Percentiles rank a stretch among this genome's conserved stretches.
Evolutionary conservation across 2,888 invertebrate genomes (phyloP).

Genomic region (Dascillus cervinus): DNA sequence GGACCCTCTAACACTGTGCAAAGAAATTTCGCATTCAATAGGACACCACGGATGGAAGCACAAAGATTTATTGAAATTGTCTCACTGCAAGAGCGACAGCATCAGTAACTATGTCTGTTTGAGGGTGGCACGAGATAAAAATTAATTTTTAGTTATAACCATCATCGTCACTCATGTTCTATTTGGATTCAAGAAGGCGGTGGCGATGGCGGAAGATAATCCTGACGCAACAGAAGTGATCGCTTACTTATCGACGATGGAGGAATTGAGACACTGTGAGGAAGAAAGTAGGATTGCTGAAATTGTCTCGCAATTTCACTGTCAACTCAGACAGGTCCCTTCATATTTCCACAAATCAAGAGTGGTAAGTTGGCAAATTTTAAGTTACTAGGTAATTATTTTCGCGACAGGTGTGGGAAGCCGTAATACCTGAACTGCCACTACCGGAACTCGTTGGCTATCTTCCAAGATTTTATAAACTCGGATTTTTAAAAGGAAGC

Average conservation of each 20-base stretch:
- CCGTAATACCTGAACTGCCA: constrained; percentile 49
- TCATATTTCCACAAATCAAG: constrained; percentile 55
- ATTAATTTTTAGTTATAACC: constrained; percentile 28
- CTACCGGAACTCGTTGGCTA: constrained; percentile 46
- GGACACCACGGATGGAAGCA: constrained; percentile 64
- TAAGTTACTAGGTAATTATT: neutral
- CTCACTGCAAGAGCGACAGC: constrained; percentile 49
- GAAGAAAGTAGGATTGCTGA: constrained; percentile 47
- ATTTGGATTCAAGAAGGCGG: constrained; percentile 47
- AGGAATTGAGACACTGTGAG: constrained; percentile 40
- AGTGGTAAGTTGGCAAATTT: constrained; percentile 43
- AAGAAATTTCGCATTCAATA: constrained; percentile 54
- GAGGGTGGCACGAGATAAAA: neutral
- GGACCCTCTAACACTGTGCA: constrained; percentile 53
- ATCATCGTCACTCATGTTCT: constrained; percentile 44
- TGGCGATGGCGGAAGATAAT: constrained; percentile 36
- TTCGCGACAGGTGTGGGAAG: constrained; percentile 52
- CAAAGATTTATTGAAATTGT: constrained; percentile 60
- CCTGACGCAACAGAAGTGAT: constrained; percentile 41
- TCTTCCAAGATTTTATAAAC: constrained; percentile 55
- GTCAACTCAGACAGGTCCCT: constrained; percentile 61
- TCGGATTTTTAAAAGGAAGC: constrained; percentile 50
- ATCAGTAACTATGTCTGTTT: constrained; percentile 39
- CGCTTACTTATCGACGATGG: constrained; percentile 44
- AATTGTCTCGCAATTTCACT: constrained; percentile 45